A percentile compares a stretch with the other conserved stretches of the same genome.
phyloP scores from a whole-genome alignment of 2,113 vertebrate species.

The Pitta sordida region DNA sequence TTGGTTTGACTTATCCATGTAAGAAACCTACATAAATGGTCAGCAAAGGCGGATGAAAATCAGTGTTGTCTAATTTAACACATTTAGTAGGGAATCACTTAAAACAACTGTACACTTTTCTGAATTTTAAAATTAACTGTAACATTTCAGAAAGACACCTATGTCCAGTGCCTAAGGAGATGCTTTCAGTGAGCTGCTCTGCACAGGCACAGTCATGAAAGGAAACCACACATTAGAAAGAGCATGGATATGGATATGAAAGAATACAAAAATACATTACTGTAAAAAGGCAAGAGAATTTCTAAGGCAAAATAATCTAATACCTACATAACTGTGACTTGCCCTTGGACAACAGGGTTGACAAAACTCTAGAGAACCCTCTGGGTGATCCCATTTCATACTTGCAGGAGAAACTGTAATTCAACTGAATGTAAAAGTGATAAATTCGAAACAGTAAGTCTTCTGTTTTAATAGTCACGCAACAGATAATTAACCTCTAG shows the following conservation, averaged over 20 bases:
- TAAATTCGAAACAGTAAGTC: neutral
- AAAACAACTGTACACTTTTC: neutral
- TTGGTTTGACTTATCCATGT: neutral
- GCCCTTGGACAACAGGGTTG: neutral
- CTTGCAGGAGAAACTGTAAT: neutral
- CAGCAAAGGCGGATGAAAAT: neutral
- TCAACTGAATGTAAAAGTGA: neutral
- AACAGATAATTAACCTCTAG: slow-evolving; percentile 47
- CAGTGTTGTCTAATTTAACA: neutral
- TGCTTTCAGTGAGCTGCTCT: neutral
- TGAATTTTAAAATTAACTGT: neutral
- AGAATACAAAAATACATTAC: neutral
- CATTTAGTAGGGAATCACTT: slow-evolving; percentile 1
- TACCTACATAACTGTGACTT: neutral
- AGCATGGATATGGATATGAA: neutral
- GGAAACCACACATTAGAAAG: neutral
- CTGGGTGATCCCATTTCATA: neutral
- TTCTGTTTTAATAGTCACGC: slow-evolving; percentile 39
- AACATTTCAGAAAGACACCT: neutral
- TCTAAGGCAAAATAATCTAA: neutral
- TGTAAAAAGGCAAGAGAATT: neutral
- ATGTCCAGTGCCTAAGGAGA: neutral
- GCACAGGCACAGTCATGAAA: neutral
- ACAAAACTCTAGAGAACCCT: neutral
- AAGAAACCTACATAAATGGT: neutral